These are phyloP conservation scores for Zaprionus capensis DNA, from an alignment of 1,140 invertebrate species.

Conservation along the genomic window DNA sequence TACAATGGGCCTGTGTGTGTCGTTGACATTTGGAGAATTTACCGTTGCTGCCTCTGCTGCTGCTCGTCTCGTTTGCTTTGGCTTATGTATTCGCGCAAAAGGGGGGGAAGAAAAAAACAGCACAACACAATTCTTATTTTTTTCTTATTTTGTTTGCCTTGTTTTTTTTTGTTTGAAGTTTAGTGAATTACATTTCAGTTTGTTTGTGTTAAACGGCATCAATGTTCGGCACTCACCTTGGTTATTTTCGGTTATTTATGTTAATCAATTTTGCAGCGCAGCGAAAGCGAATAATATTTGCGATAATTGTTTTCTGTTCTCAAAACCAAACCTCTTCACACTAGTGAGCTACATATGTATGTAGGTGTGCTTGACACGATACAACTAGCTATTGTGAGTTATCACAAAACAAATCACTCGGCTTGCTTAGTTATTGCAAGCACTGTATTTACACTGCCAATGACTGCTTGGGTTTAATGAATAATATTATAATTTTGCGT, in stretches of 20 bases:
- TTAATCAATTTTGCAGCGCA: slow-evolving; percentile 51
- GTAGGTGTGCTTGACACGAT: slow-evolving; percentile 58
- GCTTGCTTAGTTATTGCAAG: slow-evolving; percentile 31
- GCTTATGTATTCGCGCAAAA: slow-evolving; percentile 52
- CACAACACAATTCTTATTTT: slow-evolving; percentile 40
- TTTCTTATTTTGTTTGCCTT: slow-evolving; percentile 29
- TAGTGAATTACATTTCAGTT: slow-evolving; percentile 18
- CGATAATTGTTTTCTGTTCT: slow-evolving; percentile 65
- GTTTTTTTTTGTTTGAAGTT: not conserved
- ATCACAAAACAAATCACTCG: slow-evolving; percentile 19
- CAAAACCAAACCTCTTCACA: slow-evolving; percentile 46
- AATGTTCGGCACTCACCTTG: slow-evolving; percentile 51
- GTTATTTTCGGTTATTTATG: slow-evolving; percentile 39
- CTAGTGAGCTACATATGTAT: slow-evolving; percentile 34
- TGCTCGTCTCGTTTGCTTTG: slow-evolving; percentile 41
- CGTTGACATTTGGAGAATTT: slow-evolving; percentile 56
- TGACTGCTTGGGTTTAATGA: not conserved
- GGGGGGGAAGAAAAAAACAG: slow-evolving; percentile 30
- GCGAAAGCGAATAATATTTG: slow-evolving; percentile 52
- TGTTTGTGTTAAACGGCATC: slow-evolving; percentile 1
- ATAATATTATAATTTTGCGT: not conserved
- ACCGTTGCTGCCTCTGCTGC: slow-evolving; percentile 41
- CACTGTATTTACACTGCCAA: not conserved
- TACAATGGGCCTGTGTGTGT: slow-evolving; percentile 45
- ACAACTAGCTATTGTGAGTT: slow-evolving; percentile 45